phyloP scores from a whole-genome alignment of 1,140 invertebrate species.

The Tenebrio molitor region DNA sequence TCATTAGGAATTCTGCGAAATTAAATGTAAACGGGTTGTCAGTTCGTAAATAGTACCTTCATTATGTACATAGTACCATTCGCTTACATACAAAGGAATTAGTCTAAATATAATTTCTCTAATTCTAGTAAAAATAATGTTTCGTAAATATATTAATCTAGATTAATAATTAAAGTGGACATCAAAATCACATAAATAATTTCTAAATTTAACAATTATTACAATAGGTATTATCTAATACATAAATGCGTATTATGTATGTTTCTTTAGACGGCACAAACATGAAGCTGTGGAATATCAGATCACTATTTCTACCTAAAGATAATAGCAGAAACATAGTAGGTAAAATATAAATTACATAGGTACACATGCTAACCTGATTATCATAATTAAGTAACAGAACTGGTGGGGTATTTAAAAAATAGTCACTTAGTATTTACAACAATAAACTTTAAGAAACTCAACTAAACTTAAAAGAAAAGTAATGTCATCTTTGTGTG shows the following conservation, averaged over 20 bases:
- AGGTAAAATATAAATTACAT: conserved; percentile 41
- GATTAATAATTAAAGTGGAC: conserved; percentile 47
- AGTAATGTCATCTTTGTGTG: conserved; percentile 14
- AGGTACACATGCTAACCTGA: conserved; percentile 43
- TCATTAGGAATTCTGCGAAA: conserved; percentile 24
- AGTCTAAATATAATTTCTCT: conserved; percentile 42
- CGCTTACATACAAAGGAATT: conserved; percentile 47
- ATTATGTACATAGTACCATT: conserved; percentile 53
- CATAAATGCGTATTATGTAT: conserved; percentile 59
- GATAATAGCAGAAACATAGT: conserved; percentile 41
- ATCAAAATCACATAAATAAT: conserved; percentile 63
- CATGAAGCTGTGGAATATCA: conserved; percentile 56
- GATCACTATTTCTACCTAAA: conserved; percentile 54
- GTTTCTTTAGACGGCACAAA: conserved; percentile 57
- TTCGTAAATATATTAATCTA: conserved; percentile 42
- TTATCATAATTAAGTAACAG: conserved; percentile 27
- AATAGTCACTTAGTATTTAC: conserved; percentile 47
- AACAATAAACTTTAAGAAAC: conserved; percentile 55
- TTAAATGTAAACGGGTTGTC: conserved; percentile 18
- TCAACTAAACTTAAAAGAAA: conserved; percentile 40
- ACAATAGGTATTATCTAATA: conserved; percentile 56
- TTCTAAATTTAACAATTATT: conserved; percentile 61
- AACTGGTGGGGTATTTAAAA: conserved; percentile 22
- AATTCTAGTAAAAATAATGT: conserved; percentile 42
- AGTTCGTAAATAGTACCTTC: conserved; percentile 48